Evolutionary conservation across 2,888 invertebrate species (phyloP).

Genomic region (Chrysina gloriosa): DNA sequence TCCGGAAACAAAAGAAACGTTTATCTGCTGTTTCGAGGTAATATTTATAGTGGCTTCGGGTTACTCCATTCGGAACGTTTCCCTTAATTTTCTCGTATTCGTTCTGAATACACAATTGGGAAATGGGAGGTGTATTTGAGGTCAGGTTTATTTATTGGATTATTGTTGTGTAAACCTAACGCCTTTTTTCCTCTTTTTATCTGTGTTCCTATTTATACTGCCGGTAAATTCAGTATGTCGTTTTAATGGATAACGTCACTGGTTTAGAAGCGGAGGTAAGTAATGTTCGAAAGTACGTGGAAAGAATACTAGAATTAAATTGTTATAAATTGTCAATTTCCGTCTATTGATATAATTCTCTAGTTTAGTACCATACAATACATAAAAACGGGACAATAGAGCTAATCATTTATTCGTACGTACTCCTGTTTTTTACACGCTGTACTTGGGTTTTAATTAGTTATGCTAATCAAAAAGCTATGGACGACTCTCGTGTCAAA

Average conservation of each 20-base stretch:
- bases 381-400: no score
- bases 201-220: conserved; percentile 16
- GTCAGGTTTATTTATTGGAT: conserved; percentile 33
- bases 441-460: no score
- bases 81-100: conserved; percentile 31
- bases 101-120: conserved; percentile 30
- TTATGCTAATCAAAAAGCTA: no score
- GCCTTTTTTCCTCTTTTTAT: not conserved
- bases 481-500: no score
- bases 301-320: not conserved
- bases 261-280: not conserved
- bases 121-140: conserved; percentile 32
- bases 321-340: not conserved
- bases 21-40: conserved; percentile 39
- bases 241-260: conserved; percentile 19
- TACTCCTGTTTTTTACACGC: no score
- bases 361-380: no score
- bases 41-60: conserved; percentile 32
- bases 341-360: no score
- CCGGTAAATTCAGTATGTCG: conserved; percentile 19
- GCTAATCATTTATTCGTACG: no score
- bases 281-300: not conserved
- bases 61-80: conserved; percentile 24
- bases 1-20: conserved; percentile 42
- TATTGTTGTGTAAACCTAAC: conserved; percentile 28